Conservation (phyloP, 2,888 invertebrate species). For the Scrobipalpa costella region DNA sequence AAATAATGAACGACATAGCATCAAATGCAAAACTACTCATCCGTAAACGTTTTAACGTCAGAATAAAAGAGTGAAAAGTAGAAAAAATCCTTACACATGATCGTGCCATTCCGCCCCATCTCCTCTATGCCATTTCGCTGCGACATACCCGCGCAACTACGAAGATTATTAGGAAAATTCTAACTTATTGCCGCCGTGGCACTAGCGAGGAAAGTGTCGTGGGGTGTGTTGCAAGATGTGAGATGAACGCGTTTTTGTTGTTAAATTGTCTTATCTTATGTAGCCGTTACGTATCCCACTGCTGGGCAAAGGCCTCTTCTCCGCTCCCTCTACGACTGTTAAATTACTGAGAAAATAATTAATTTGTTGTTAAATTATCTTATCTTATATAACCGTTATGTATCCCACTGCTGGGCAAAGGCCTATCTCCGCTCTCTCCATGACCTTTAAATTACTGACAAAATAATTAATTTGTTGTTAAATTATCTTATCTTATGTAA, state of each 20-base stretch:
- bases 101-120: constrained; percentile 12
- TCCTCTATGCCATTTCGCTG: not conserved
- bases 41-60: not conserved
- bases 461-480: not conserved
- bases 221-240: not conserved
- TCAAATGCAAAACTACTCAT: not conserved
- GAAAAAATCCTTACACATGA: constrained; percentile 13
- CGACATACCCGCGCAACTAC: not conserved
- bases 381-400: no score
- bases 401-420: no score
- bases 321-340: no score
- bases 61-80: not conserved
- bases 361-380: not conserved
- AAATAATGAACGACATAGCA: not conserved
- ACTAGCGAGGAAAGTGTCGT: constrained; percentile 13
- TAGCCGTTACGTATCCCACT: no score
- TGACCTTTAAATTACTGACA: not conserved
- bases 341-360: not conserved
- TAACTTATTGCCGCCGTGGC: constrained; percentile 10
- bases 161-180: constrained; percentile 23
- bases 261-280: no score
- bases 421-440: no score
- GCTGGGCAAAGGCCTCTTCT: no score
- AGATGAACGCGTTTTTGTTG: not conserved
- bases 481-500: no score